Conservation (phyloP, 1,140 invertebrate genomes). For the Drosophila sucinea region DNA sequence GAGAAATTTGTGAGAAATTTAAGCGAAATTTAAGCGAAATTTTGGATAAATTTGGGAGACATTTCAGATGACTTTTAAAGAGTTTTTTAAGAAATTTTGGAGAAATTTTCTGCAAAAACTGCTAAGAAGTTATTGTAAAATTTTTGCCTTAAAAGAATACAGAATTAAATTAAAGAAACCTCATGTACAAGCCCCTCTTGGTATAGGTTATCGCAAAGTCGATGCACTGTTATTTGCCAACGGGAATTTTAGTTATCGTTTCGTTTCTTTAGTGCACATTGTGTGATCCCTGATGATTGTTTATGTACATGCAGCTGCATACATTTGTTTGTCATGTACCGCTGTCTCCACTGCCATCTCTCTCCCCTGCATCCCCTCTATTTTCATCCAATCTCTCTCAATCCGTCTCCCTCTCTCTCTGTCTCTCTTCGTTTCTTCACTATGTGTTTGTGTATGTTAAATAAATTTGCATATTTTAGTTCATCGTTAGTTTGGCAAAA, state of each 20-base stretch:
- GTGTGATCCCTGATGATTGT: conserved; percentile 54
- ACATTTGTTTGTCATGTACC: conserved; percentile 30
- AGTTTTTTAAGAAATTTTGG: no score
- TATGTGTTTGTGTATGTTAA: conserved; percentile 62
- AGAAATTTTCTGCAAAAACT: no score
- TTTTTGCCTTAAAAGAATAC: no score
- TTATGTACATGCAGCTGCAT: conserved; percentile 52
- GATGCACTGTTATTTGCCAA: background rate
- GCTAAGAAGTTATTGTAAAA: no score
- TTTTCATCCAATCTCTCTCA: background rate
- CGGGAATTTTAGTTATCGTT: conserved; percentile 4
- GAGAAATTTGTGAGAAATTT: no score
- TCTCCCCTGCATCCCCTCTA: background rate
- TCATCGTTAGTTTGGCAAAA: conserved; percentile 79
- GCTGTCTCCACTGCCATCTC: background rate
- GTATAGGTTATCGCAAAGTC: background rate
- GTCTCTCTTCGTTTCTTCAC: background rate
- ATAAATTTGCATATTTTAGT: conserved; percentile 80
- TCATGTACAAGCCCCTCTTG: no score
- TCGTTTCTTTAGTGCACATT: conserved; percentile 9
- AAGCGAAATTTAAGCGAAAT: no score
- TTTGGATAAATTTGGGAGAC: no score
- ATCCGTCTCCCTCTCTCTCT: conserved; percentile 6
- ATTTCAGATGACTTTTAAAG: no score
- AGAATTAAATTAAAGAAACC: no score